A percentile compares a stretch with the other conserved stretches of the same genome.
Conservation (phyloP, 2,797 vertebrate genomes). For the Enteromius thamalakanensis region DNA sequence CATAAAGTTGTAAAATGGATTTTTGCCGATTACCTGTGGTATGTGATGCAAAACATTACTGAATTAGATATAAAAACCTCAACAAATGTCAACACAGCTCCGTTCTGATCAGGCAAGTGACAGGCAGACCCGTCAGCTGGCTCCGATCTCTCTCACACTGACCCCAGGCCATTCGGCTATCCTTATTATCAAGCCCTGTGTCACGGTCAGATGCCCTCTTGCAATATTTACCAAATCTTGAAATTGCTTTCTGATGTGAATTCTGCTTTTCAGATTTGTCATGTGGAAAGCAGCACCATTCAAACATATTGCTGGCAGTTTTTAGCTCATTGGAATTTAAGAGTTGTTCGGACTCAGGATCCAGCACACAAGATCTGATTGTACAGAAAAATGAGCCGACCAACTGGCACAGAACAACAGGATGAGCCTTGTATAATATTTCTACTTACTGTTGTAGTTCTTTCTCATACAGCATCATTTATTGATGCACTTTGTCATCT, state of each 20-base stretch:
- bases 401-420: neutral
- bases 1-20: neutral
- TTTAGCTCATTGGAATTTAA: conserved; percentile 10
- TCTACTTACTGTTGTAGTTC: neutral
- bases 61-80: neutral
- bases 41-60: neutral
- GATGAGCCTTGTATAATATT: neutral
- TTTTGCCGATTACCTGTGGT: neutral
- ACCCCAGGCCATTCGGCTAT: neutral
- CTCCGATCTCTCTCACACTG: neutral
- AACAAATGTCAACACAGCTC: conserved; percentile 1
- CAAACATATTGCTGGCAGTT: neutral
- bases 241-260: neutral
- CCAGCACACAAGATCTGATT: neutral
- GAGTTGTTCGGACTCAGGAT: conserved; percentile 1
- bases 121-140: neutral
- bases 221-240: conserved; percentile 22
- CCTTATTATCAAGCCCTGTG: neutral
- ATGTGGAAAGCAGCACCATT: conserved; percentile 28
- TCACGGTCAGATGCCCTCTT: neutral
- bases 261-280: conserved; percentile 16
- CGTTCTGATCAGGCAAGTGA: neutral
- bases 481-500: neutral
- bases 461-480: neutral
- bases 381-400: neutral